A percentile compares a stretch with the other conserved stretches of the same genome.
phyloP scores from a whole-genome alignment of 2,888 invertebrate genomes.

The Drosophila lacicola region DNA sequence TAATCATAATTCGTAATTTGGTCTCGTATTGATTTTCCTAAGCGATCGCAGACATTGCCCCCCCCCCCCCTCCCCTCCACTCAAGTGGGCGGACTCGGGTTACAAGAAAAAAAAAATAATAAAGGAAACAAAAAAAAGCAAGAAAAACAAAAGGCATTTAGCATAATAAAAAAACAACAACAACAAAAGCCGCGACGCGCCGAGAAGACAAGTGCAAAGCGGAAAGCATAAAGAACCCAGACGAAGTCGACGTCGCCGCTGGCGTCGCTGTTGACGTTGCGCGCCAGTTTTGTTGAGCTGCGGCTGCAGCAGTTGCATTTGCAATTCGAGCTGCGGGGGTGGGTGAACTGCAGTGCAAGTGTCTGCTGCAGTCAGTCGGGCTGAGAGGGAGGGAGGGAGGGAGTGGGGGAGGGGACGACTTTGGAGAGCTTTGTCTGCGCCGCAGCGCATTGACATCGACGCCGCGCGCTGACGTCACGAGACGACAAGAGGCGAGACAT shows the following conservation, averaged over 20 bases:
- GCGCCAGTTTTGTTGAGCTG: constrained; percentile 63
- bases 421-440: constrained; percentile 55
- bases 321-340: constrained; percentile 15
- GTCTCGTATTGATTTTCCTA: constrained; percentile 34
- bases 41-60: constrained; percentile 39
- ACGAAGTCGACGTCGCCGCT: constrained; percentile 43
- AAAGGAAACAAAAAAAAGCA: background rate
- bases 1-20: constrained; percentile 52
- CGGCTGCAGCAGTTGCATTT: constrained; percentile 21
- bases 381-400: background rate
- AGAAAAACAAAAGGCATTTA: constrained; percentile 73
- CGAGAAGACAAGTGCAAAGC: constrained; percentile 77
- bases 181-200: constrained; percentile 32
- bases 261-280: constrained; percentile 37
- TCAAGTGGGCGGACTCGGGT: constrained; percentile 31
- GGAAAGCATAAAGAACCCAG: constrained; percentile 68
- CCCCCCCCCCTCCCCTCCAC: background rate
- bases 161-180: constrained; percentile 54
- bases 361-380: constrained; percentile 48
- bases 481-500: constrained; percentile 26
- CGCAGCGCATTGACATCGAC: constrained; percentile 74
- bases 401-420: background rate
- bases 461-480: constrained; percentile 60
- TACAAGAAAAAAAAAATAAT: constrained; percentile 24
- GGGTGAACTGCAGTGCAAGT: constrained; percentile 25